phyloP scores from a whole-genome alignment of 2,797 vertebrate species.

The Falco cherrug region DNA sequence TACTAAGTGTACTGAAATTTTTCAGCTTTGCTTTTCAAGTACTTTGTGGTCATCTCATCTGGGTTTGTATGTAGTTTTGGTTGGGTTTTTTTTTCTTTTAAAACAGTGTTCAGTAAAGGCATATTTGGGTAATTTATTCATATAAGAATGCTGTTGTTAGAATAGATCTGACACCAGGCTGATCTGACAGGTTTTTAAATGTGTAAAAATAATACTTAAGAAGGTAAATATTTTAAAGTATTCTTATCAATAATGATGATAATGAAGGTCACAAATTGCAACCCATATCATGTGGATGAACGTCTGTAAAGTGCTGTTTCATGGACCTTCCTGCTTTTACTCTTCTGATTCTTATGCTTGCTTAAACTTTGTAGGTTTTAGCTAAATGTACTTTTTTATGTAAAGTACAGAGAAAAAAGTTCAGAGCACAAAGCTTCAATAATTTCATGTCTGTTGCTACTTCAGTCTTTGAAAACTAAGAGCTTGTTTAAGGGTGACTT shows the following conservation, averaged over 20 bases:
- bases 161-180: neutral
- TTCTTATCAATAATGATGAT: neutral
- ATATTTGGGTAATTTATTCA: neutral
- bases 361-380: neutral
- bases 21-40: neutral
- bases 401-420: neutral
- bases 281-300: neutral
- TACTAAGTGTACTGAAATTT: neutral
- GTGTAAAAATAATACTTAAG: neutral
- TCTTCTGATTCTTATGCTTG: neutral
- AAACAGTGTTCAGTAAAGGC: neutral
- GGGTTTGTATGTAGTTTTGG: neutral
- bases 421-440: neutral
- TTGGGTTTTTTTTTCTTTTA: neutral
- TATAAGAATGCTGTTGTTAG: neutral
- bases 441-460: neutral
- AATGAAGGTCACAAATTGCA: neutral
- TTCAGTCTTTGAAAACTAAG: neutral
- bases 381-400: neutral
- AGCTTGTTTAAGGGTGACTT: neutral
- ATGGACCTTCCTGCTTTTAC: neutral
- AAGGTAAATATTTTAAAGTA: neutral
- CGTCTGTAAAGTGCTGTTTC: neutral
- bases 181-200: neutral
- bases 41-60: neutral